These are phyloP conservation scores for Acanthochromis polyacanthus DNA, from an alignment of 2,113 vertebrate genomes.

Conservation along the genomic window DNA sequence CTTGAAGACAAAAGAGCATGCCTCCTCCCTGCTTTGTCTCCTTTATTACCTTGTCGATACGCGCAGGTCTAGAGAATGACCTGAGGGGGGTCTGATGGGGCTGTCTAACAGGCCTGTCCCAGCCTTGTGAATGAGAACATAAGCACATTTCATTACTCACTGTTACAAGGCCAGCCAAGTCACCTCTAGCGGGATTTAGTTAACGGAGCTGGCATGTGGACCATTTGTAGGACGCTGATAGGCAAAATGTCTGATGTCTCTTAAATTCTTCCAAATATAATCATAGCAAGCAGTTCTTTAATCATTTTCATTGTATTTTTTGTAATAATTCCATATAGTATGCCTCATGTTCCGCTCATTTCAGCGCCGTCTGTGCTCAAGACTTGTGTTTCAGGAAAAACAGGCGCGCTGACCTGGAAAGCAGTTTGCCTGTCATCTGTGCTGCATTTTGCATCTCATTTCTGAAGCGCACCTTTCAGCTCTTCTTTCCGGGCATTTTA, in stretches of 20 bases:
- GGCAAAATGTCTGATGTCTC: background rate
- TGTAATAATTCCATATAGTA: background rate
- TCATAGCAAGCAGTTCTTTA: background rate
- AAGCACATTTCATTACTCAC: conserved; percentile 67
- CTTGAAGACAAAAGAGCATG: conserved; percentile 68
- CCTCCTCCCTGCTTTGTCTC: conserved; percentile 54
- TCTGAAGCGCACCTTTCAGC: background rate
- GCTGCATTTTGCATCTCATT: conserved; percentile 14
- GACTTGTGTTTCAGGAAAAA: conserved; percentile 21
- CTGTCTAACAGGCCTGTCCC: conserved; percentile 36
- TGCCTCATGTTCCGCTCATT: background rate
- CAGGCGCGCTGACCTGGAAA: conserved; percentile 22
- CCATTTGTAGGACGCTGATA: conserved; percentile 29
- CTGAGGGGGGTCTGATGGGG: conserved; percentile 44
- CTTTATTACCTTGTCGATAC: conserved; percentile 76
- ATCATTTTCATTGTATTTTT: background rate
- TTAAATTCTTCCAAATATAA: background rate
- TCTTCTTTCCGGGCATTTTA: background rate
- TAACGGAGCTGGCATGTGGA: conserved; percentile 19
- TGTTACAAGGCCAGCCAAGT: conserved; percentile 64
- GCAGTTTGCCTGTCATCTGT: background rate
- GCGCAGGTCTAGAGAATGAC: conserved; percentile 55
- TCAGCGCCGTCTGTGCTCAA: background rate
- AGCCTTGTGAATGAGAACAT: conserved; percentile 57
- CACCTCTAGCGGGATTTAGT: conserved; percentile 47